A percentile compares a stretch with the other conserved stretches of the same genome.
Evolutionary conservation across 2,797 vertebrate genomes (phyloP).

Genomic region (Pipistrellus pipistrellus): DNA sequence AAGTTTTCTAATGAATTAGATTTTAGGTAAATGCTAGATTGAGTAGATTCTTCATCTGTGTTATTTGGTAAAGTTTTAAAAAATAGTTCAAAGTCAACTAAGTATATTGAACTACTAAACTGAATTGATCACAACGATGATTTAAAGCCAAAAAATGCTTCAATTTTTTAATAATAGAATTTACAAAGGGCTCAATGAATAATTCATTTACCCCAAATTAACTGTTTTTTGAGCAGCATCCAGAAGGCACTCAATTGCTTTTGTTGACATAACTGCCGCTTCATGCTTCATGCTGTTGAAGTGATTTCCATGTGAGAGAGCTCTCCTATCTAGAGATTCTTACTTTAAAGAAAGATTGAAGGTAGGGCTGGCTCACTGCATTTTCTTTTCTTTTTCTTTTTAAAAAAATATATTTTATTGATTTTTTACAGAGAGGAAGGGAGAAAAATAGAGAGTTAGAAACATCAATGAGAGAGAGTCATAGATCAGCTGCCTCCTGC

Average conservation of each 20-base stretch:
- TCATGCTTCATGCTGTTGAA: fast-evolving
- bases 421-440: too few species aligned
- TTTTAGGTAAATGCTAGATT: not conserved
- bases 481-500: too few species aligned
- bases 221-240: not conserved
- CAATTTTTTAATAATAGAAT: not conserved
- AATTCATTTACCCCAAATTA: not conserved
- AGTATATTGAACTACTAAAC: not conserved
- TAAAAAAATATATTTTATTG: too few species aligned
- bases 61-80: not conserved
- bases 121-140: not conserved
- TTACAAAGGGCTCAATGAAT: not conserved
- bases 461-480: too few species aligned
- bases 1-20: slow-evolving; percentile 48
- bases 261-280: not conserved
- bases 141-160: slow-evolving; percentile 1
- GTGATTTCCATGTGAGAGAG: too few species aligned
- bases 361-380: not conserved
- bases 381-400: not conserved
- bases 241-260: not conserved
- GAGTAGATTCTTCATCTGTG: not conserved
- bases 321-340: not conserved
- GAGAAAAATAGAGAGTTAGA: too few species aligned
- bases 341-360: not conserved
- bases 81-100: slow-evolving; percentile 38